These are phyloP conservation scores for Ephydatia muelleri DNA, from an alignment of 37 sponge, comb jelly and placozoan genomes.

Conservation along the genomic window DNA sequence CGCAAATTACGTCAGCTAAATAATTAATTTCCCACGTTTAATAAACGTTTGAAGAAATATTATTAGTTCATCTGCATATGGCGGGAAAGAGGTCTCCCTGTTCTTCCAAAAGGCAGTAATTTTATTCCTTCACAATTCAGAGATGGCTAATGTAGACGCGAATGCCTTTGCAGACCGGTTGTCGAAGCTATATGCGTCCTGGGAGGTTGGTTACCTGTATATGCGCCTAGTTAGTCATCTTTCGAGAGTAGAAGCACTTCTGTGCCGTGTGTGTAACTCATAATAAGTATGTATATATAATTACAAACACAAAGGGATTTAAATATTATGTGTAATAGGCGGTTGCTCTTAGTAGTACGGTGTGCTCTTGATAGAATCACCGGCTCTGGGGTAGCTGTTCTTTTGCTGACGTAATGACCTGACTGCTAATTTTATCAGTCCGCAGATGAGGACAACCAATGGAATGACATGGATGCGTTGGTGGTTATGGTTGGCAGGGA, in stretches of 20 bases:
- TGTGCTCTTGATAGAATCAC: neutral
- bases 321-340: neutral
- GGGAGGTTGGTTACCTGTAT: conserved; percentile 64
- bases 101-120: neutral
- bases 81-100: neutral
- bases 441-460: conserved; percentile 52
- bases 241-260: neutral
- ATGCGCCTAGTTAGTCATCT: neutral
- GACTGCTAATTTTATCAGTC: neutral
- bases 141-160: conserved; percentile 72
- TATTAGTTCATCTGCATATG: neutral
- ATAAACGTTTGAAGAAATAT: too few relatives aligned
- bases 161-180: conserved; percentile 65
- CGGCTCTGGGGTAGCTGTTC: neutral
- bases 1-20: too few relatives aligned
- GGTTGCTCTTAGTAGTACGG: neutral
- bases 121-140: neutral
- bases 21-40: too few relatives aligned
- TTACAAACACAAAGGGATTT: neutral
- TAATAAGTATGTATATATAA: neutral
- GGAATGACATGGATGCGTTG: conserved; percentile 74
- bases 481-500: conserved; percentile 80
- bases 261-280: neutral
- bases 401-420: neutral
- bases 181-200: conserved; percentile 70